phyloP scores from a whole-genome alignment of 2,797 vertebrate genomes.

The Apogon hyalosoma region DNA sequence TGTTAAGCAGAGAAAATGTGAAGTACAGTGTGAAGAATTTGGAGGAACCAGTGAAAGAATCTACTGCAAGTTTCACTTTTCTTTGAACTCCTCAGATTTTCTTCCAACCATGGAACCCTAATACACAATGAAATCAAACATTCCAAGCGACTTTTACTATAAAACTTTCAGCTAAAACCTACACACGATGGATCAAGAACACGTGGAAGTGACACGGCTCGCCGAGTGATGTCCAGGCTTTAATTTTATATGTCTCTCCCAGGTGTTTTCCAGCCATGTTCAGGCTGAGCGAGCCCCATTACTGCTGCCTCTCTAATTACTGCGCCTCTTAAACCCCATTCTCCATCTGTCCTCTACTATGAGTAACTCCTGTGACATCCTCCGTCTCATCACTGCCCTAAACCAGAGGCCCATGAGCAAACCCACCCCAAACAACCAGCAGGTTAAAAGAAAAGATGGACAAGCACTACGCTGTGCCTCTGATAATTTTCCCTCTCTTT shows the following conservation, averaged over 20 bases:
- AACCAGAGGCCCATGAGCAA: conserved; percentile 53
- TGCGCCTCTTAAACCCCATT: conserved; percentile 54
- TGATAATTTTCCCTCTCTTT: conserved; percentile 13
- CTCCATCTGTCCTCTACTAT: conserved; percentile 47
- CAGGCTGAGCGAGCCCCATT: conserved; percentile 42
- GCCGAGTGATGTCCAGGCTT: conserved; percentile 31
- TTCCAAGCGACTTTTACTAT: conserved; percentile 2
- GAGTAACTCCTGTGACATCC: conserved; percentile 48
- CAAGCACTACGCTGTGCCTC: conserved; percentile 6
- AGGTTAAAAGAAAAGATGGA: conserved; percentile 48
- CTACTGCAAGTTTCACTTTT: not conserved
- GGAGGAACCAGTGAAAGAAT: conserved; percentile 32
- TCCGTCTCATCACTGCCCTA: conserved; percentile 27
- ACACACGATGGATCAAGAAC: conserved; percentile 6
- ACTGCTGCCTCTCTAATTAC: conserved; percentile 40
- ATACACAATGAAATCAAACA: conserved; percentile 3
- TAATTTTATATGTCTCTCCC: conserved; percentile 62
- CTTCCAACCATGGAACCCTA: conserved; percentile 1
- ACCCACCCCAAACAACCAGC: conserved; percentile 43
- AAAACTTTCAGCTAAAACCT: conserved; percentile 5
- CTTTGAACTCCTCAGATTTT: not conserved
- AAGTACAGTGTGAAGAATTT: not conserved
- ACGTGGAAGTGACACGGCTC: conserved; percentile 8
- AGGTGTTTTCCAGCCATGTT: conserved; percentile 53
- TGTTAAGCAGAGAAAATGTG: conserved; percentile 4